Base-by-base conservation (phyloP, 2,797 vertebrate species). In the Hirundo rustica region DNA sequence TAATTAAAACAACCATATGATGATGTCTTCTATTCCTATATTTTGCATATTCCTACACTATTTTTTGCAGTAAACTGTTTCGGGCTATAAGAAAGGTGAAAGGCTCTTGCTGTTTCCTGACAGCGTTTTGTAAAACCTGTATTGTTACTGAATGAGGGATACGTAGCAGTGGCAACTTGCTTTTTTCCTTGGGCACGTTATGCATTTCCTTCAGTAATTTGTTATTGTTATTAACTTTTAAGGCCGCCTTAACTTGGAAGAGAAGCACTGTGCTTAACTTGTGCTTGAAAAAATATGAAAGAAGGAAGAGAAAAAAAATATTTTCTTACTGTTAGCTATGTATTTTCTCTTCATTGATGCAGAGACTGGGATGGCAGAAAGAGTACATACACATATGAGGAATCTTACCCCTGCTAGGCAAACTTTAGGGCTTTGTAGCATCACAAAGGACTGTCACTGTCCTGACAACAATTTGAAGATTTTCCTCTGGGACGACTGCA, bases 381-480 rank as follows among this genome's bases (percentile, higher is more conserved):
- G 11, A 73, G 40, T 62, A 16, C 1, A 0, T 16, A 13, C 25
- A 38, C 4, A 1, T 36, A 48, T n/a, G 64, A 82, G 70, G 38
- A 0, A 2, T 81, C 38, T 75, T 48, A 32, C 48, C 44, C 16
- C 62, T 92, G 26, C 58, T 21, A 60, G 80, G 64, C 40, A 92
- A 68, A 88, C 38, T 40, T 32, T 5, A 25, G 67, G n/a, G 45
- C 90, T 95, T 94, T 93, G 77, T 81, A 88, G 26, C 51, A 68
- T 72, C 87, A 88, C 92, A 95, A 85, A 94, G 58, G 34, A 58
- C 42, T 2, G 0, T 78, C 62, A 53, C 84, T 18, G 6, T 85
- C 77, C 87, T 96, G 89, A 85, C 91, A 85, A 85, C 47, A 72
- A 64, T 88, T 88, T 76, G 80, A 94, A 90, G 74, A 21, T 84